These are phyloP conservation scores for Fukomys damarensis DNA, from an alignment of 2,113 vertebrate species.

Conservation along the genomic window DNA sequence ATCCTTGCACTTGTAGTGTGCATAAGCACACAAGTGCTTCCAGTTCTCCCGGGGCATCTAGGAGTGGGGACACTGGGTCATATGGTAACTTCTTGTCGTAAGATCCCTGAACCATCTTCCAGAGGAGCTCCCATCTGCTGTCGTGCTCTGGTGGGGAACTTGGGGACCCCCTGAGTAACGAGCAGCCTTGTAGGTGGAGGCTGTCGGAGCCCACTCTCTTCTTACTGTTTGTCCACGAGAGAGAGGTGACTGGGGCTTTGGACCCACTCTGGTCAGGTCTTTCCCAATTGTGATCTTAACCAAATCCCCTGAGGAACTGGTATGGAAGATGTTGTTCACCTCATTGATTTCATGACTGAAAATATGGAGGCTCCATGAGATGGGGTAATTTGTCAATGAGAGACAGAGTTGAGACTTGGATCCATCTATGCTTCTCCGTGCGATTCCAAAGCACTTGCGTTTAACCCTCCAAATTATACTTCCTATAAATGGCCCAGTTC, in stretches of 20 bases:
- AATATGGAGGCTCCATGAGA: not conserved
- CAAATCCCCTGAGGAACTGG: not conserved
- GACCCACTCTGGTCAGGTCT: not conserved
- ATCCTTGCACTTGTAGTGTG: not conserved
- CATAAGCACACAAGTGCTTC: not conserved
- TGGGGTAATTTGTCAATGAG: not conserved
- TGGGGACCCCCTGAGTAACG: not conserved
- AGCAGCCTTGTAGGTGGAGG: not conserved
- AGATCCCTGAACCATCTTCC: not conserved
- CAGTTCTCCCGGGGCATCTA: not conserved
- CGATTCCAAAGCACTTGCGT: not conserved
- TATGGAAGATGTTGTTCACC: not conserved
- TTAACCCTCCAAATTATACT: not conserved
- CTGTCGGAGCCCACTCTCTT: not conserved
- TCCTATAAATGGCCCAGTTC: not conserved
- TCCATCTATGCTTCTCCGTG: not conserved
- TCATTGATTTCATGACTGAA: not conserved
- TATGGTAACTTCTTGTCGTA: not conserved
- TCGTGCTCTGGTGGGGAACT: not conserved
- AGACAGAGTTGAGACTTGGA: not conserved
- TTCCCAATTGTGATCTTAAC: not conserved
- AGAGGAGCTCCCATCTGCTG: fast-evolving
- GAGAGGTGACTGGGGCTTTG: not conserved
- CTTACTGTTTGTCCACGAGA: not conserved
- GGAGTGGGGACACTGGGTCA: not conserved